Evolutionary conservation across 2,113 vertebrate species (phyloP).

Genomic region (Abramis brama): DNA sequence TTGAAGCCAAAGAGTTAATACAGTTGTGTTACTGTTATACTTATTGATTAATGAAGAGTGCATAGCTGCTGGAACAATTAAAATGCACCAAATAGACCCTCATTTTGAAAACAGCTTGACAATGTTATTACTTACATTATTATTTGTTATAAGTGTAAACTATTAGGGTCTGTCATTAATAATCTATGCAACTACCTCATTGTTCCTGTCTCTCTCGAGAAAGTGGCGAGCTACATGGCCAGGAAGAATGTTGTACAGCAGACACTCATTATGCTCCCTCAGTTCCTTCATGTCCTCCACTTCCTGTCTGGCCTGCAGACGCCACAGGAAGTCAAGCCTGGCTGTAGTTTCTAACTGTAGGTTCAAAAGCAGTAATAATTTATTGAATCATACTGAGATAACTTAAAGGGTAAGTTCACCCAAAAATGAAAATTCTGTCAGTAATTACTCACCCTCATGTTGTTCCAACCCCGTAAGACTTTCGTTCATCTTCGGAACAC

Average conservation of each 20-base stretch:
- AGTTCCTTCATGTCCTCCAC: conserved; percentile 89
- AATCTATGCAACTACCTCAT: conserved; percentile 76
- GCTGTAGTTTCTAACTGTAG: conserved; percentile 88
- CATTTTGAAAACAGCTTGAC: neutral
- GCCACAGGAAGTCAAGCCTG: conserved; percentile 87
- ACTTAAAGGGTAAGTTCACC: no score
- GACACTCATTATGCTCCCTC: conserved; percentile 89
- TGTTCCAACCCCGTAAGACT: no score
- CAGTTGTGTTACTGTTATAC: neutral
- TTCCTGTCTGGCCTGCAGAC: conserved; percentile 86
- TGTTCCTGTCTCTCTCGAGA: conserved; percentile 84
- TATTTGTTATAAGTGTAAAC: neutral
- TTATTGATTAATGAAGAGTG: neutral
- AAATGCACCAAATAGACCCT: neutral
- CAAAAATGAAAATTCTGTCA: no score
- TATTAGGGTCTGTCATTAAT: neutral
- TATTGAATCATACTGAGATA: neutral
- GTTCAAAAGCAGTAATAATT: neutral
- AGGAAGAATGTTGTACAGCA: conserved; percentile 89
- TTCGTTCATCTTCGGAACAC: no score
- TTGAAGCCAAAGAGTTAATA: conserved; percentile 56
- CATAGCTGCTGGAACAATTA: neutral
- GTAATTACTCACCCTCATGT: no score
- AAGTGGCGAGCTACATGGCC: conserved; percentile 88
- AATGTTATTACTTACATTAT: neutral